Evolutionary conservation across 2,888 invertebrate genomes (phyloP).

Genomic region (Lordiphosa fenestrarum): DNA sequence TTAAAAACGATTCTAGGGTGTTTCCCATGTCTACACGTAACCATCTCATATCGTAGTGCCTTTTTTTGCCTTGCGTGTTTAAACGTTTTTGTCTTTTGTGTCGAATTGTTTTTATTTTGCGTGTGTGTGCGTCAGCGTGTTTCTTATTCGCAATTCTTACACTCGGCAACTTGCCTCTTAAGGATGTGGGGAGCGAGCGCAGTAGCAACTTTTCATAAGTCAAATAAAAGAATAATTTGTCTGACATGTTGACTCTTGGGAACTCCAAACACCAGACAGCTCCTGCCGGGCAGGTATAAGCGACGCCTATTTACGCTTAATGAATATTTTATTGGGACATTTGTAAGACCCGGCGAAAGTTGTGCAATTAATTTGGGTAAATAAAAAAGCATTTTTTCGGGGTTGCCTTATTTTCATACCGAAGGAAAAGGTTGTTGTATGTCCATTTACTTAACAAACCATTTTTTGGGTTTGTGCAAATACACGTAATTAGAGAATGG

Average conservation of each 20-base stretch:
- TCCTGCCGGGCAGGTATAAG: slow-evolving; percentile 10
- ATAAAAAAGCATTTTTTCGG: slow-evolving; percentile 14
- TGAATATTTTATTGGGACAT: slow-evolving; percentile 65
- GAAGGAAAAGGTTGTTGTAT: slow-evolving; percentile 7
- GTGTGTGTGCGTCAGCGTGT: slow-evolving; percentile 33
- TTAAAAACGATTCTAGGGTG: not conserved
- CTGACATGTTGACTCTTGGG: slow-evolving; percentile 52
- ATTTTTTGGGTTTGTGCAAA: slow-evolving; percentile 3
- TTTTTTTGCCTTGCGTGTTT: slow-evolving; percentile 54
- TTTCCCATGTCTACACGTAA: not conserved
- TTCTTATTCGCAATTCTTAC: slow-evolving; percentile 27
- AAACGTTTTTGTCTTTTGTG: slow-evolving; percentile 58
- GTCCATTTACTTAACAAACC: not conserved
- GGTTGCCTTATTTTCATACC: not conserved
- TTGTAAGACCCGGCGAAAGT: slow-evolving; percentile 43
- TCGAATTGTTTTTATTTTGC: slow-evolving; percentile 40
- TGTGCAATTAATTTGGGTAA: slow-evolving; percentile 49
- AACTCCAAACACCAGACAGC: slow-evolving; percentile 14
- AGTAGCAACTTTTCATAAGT: slow-evolving; percentile 51
- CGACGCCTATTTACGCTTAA: slow-evolving; percentile 50
- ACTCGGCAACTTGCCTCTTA: slow-evolving; percentile 12
- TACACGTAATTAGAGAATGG: slow-evolving; percentile 3
- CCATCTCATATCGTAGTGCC: too few species aligned
- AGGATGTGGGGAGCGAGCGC: slow-evolving; percentile 19
- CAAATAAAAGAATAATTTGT: slow-evolving; percentile 66